These are phyloP conservation scores for Liopterus haemorrhoidalis DNA, from an alignment of 2,888 invertebrate species.

Conservation along the genomic window DNA sequence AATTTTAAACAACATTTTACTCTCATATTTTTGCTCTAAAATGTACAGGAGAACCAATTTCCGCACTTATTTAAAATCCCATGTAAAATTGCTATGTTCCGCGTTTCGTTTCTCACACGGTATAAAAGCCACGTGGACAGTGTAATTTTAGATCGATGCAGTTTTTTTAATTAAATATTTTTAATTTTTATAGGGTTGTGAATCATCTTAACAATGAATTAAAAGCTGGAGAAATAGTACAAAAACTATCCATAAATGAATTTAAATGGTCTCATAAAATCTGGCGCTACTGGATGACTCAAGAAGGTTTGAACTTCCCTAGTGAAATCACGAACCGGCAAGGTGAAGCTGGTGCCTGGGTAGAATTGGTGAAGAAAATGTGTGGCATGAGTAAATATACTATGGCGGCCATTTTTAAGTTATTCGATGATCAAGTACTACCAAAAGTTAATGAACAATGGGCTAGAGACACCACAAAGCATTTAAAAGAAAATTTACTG, in stretches of 20 bases:
- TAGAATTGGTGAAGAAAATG: constrained; percentile 57
- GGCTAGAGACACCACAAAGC: constrained; percentile 55
- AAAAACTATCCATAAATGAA: constrained; percentile 38
- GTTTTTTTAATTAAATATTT: constrained; percentile 28
- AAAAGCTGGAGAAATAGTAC: constrained; percentile 34
- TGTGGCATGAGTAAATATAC: constrained; percentile 59
- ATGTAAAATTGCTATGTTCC: no score
- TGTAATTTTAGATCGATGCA: no score
- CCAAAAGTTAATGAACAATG: constrained; percentile 60
- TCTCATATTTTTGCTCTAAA: no score
- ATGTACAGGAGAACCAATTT: no score
- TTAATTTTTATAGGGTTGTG: constrained; percentile 40
- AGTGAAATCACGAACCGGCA: constrained; percentile 58
- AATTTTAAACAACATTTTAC: no score
- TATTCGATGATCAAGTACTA: constrained; percentile 59
- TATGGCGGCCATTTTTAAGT: constrained; percentile 60
- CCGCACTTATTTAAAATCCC: no score
- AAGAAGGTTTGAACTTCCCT: constrained; percentile 59
- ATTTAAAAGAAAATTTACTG: constrained; percentile 55
- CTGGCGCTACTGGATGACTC: constrained; percentile 72
- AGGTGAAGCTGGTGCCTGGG: constrained; percentile 48
- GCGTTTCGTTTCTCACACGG: no score
- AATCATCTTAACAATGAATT: constrained; percentile 44
- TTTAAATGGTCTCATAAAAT: constrained; percentile 56
- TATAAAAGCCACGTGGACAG: no score